Evolutionary conservation across 2,888 invertebrate species (phyloP).

Genomic region (Drosophila atripex): DNA sequence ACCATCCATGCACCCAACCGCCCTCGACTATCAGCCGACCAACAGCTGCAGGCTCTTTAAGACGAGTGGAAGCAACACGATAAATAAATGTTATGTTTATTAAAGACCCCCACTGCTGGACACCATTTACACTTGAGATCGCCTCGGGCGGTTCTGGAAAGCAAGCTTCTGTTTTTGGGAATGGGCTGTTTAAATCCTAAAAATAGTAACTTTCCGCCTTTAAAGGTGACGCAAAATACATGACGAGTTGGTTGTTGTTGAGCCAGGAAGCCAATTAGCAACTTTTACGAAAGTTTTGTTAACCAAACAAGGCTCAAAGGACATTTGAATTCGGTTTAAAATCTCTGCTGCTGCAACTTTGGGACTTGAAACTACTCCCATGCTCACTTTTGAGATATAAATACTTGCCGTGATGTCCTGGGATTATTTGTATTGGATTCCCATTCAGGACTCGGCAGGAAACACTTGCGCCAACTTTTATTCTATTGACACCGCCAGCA

Average conservation of each 20-base stretch:
- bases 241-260: conserved; percentile 10
- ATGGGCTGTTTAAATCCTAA: not conserved
- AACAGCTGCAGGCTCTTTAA: conserved; percentile 27
- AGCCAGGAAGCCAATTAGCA: conserved; percentile 32
- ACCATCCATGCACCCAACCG: not conserved
- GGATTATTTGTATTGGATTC: conserved; percentile 20
- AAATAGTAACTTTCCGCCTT: not conserved
- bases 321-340: not conserved
- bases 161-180: not conserved
- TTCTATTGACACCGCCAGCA: conserved; percentile 31
- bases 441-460: conserved; percentile 12
- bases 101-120: conserved; percentile 57
- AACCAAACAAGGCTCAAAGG: conserved; percentile 1
- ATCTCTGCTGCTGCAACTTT: not conserved
- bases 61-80: conserved; percentile 21
- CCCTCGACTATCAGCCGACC: not conserved
- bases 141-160: conserved; percentile 23
- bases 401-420: not conserved
- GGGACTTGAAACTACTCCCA: not conserved
- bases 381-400: not conserved
- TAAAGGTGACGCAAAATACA: conserved; percentile 25
- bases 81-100: conserved; percentile 69
- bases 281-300: conserved; percentile 13
- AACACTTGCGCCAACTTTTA: conserved; percentile 24
- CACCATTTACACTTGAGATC: conserved; percentile 49